phyloP scores from a whole-genome alignment of 2,113 vertebrate species.

The Perca schrenkii region DNA sequence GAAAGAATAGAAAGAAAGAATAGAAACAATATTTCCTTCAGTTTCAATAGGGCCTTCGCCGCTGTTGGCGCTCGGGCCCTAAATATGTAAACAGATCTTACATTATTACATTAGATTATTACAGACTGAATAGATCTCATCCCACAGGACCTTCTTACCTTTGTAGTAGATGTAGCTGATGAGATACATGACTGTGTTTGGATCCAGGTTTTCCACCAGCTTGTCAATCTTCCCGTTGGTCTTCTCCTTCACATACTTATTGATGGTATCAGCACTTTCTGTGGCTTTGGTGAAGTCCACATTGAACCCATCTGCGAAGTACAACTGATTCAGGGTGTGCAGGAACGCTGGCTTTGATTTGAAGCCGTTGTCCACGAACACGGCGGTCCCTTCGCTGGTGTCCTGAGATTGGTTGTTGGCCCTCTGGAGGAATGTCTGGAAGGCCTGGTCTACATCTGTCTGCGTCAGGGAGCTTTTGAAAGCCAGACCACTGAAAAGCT shows the following conservation, averaged over 20 bases:
- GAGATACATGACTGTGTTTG: slow-evolving; percentile 77
- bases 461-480: slow-evolving; percentile 51
- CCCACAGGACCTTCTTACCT: slow-evolving; percentile 64
- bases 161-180: slow-evolving; percentile 84
- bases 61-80: no score
- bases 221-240: slow-evolving; percentile 79
- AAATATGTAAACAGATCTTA: no score
- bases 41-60: no score
- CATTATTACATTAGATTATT: no score
- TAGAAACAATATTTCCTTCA: no score
- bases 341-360: slow-evolving; percentile 65
- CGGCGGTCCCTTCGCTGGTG: slow-evolving; percentile 65
- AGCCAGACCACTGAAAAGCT: slow-evolving; percentile 80
- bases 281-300: slow-evolving; percentile 67
- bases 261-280: slow-evolving; percentile 69
- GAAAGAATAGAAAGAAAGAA: no score
- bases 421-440: slow-evolving; percentile 47
- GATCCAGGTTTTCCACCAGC: slow-evolving; percentile 69
- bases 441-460: slow-evolving; percentile 55
- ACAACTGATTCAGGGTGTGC: slow-evolving; percentile 69
- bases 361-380: slow-evolving; percentile 69
- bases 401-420: slow-evolving; percentile 4
- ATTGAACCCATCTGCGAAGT: slow-evolving; percentile 71
- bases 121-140: neutral
- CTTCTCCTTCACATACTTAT: slow-evolving; percentile 71